Evolutionary conservation across 2,113 vertebrate genomes (phyloP), one percentile per base, ranked within the genome.

Genomic region (Oenanthe oenanthe): DNA sequence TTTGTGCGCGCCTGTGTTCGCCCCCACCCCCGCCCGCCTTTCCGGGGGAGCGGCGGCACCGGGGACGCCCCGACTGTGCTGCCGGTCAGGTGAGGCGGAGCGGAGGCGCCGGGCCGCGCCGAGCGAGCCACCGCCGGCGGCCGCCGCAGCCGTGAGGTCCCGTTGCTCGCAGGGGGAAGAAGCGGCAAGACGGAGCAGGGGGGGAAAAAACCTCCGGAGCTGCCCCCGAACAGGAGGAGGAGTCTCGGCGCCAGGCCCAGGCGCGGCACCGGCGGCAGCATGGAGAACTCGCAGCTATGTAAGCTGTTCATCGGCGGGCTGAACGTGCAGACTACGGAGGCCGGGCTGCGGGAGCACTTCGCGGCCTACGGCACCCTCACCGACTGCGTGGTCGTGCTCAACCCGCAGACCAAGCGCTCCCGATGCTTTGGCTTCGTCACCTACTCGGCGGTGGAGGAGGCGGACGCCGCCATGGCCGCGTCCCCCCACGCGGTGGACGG

Each of bases 271-370:
- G 93, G 94, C 90, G 91, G 88, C 93, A 54, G 91, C 89, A 99
- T 99, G 99, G 98, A 98, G 79, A 99, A 99, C 92, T 98, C 98
- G 29, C 99, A 99, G 97, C 98, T 99, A 19, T 99, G 99, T 73
- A 99, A 99, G 97, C 98, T 99, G 83, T 99, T 99, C 80, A 99
- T 99, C 92, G 99, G 99, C 34, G 99, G 99, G 29, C 97, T 99
- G 21, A 99, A 99, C 79, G 99, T 99, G 62, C 98, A 99, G 97
- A 99, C 99, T 81, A 99, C 99, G 60, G 99, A 99, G 96, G 99
- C 99, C 45, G 99, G 99, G 54, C 98, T 99, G 51, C 98, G 99
- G 62, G 98, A 99, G 92, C 98, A 99, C 92, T 99, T 99, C 92
- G 99, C 99, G 98, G 98, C 99, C 97, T 99, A 98, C 79, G 99